Evolutionary conservation across 2,797 vertebrate genomes (phyloP).

Genomic region (Alcedo atthis): DNA sequence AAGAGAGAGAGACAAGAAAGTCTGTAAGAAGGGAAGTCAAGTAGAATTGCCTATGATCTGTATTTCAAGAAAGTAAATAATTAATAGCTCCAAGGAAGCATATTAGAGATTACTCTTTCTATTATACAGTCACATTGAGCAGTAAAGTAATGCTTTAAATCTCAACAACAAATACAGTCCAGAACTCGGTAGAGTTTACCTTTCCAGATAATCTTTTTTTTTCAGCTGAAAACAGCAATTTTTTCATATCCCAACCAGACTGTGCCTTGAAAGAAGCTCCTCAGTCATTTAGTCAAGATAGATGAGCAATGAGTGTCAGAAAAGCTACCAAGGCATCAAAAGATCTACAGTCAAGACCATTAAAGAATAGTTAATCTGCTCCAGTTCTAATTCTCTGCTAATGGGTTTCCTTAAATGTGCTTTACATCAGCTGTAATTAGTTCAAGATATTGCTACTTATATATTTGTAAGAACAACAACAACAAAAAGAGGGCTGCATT

Average conservation of each 20-base stretch:
- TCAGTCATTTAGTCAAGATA: constrained; percentile 63
- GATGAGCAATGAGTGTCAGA: constrained; percentile 57
- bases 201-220: constrained; percentile 47
- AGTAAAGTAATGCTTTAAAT: constrained; percentile 39
- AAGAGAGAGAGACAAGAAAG: constrained; percentile 41
- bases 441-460: constrained; percentile 64
- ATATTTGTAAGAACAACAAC: constrained; percentile 39
- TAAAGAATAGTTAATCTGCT: constrained; percentile 69
- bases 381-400: constrained; percentile 70
- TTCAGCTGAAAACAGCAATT: constrained; percentile 15
- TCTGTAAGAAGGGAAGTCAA: constrained; percentile 31
- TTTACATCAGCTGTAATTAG: constrained; percentile 62
- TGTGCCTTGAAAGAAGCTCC: constrained; percentile 40
- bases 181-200: constrained; percentile 28
- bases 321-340: constrained; percentile 64
- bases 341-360: constrained; percentile 58
- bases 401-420: constrained; percentile 71
- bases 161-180: constrained; percentile 32
- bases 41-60: constrained; percentile 52
- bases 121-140: constrained; percentile 39
- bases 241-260: constrained; percentile 44
- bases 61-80: constrained; percentile 69
- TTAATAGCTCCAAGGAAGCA: constrained; percentile 62
- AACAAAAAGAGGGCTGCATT: constrained; percentile 1
- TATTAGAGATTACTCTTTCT: constrained; percentile 50